Conservation (phyloP, 1,140 invertebrate genomes). For the Aphis gossypii region DNA sequence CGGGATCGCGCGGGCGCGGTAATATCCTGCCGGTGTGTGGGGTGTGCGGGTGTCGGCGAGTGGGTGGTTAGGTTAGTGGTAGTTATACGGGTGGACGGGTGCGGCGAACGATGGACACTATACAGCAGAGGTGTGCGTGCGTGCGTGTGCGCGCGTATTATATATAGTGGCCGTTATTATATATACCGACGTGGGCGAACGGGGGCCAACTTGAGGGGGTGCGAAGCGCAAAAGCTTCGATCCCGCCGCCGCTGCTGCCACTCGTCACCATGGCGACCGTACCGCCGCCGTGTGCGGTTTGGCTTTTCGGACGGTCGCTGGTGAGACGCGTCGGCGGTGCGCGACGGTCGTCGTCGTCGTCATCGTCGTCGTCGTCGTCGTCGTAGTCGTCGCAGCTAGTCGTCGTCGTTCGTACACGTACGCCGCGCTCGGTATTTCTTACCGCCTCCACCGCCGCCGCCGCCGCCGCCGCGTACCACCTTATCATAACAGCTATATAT, state of each 20-base stretch:
- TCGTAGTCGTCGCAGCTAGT: background rate
- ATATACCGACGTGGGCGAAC: background rate
- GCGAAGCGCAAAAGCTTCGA: slow-evolving; percentile 26
- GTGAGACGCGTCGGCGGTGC: background rate
- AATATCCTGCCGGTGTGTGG: background rate
- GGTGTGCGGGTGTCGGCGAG: background rate
- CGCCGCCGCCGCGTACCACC: background rate
- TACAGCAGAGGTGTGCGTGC: background rate
- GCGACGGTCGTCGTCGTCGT: background rate
- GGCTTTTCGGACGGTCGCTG: slow-evolving; percentile 46
- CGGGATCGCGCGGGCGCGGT: background rate
- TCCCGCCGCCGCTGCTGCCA: background rate
- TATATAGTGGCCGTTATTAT: slow-evolving; percentile 15
- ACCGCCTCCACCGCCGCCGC: background rate
- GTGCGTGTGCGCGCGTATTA: background rate
- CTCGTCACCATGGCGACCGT: slow-evolving; percentile 41
- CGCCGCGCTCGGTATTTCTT: slow-evolving; percentile 22
- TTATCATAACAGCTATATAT: slow-evolving; percentile 48
- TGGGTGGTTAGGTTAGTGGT: background rate
- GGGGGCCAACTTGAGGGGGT: background rate
- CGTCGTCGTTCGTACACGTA: slow-evolving; percentile 1
- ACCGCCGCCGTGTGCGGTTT: slow-evolving; percentile 28
- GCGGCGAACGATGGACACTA: background rate
- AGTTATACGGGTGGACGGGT: background rate
- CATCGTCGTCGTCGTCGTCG: background rate